Evolutionary conservation across 23 tunicate genomes (phyloP).

Genomic region (Ascidia mentula): DNA sequence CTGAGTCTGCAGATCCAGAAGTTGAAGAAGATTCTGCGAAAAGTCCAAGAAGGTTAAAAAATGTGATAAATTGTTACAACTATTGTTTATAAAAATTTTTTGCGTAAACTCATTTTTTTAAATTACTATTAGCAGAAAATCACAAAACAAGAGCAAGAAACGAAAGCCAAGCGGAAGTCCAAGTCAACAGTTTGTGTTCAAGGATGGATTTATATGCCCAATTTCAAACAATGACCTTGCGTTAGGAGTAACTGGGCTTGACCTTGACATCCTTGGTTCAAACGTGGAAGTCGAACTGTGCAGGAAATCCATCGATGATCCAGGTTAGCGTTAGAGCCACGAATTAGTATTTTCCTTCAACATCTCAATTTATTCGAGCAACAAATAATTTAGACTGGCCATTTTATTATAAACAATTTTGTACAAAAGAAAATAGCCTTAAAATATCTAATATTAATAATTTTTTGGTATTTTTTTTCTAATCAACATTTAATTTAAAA

Average conservation of each 20-base stretch:
- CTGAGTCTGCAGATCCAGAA: not conserved
- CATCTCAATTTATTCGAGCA: no score
- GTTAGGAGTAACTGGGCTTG: constrained; percentile 54
- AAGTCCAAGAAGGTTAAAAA: not conserved
- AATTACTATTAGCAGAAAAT: not conserved
- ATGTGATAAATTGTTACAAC: not conserved
- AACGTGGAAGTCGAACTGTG: constrained; percentile 58
- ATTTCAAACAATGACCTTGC: constrained; percentile 42
- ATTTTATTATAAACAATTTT: no score
- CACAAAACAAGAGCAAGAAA: not conserved
- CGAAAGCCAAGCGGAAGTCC: not conserved
- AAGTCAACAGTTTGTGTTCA: constrained; percentile 32
- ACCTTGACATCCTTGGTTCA: constrained; percentile 45
- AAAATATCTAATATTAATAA: no score
- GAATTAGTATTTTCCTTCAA: no score
- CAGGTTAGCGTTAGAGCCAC: constrained; percentile 25
- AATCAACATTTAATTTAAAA: no score
- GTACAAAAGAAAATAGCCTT: no score
- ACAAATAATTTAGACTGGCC: no score
- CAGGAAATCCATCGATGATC: constrained; percentile 48
- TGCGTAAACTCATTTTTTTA: not conserved
- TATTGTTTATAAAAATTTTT: not conserved
- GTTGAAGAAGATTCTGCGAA: not conserved
- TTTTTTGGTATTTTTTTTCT: no score
- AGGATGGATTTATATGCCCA: constrained; percentile 67